phyloP scores from a whole-genome alignment of 2,888 invertebrate genomes.

The Tryphoninae sp. region DNA sequence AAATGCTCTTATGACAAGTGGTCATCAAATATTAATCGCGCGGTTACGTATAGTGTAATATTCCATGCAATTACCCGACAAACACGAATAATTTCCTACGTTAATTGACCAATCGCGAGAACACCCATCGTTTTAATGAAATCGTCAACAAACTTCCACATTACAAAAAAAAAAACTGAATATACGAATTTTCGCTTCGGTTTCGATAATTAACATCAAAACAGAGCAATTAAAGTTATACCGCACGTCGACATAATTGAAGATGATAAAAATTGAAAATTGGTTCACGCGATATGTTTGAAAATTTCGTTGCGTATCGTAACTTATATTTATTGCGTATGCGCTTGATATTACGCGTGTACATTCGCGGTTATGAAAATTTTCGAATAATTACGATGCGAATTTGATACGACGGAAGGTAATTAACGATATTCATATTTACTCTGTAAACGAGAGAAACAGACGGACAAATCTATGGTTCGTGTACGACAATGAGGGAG shows the following conservation, averaged over 20 bases:
- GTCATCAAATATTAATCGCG: too few species aligned
- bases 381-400: not conserved
- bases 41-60: too few species aligned
- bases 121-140: too few species aligned
- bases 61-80: too few species aligned
- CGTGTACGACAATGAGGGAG: not conserved
- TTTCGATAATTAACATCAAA: too few species aligned
- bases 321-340: not conserved
- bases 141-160: too few species aligned
- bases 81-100: too few species aligned
- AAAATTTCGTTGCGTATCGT: not conserved
- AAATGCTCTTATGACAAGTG: too few species aligned
- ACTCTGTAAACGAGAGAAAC: not conserved
- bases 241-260: not conserved
- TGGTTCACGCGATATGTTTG: not conserved
- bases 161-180: too few species aligned
- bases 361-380: not conserved
- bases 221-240: too few species aligned
- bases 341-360: not conserved
- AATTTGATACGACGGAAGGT: not conserved
- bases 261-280: not conserved
- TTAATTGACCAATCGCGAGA: too few species aligned
- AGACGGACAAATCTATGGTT: not conserved
- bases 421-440: slow-evolving; percentile 31
- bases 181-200: too few species aligned